A percentile compares a stretch with the other conserved stretches of the same genome.
Conservation (phyloP, 2,797 vertebrate genomes). For the Semaprochilodus insignis region DNA sequence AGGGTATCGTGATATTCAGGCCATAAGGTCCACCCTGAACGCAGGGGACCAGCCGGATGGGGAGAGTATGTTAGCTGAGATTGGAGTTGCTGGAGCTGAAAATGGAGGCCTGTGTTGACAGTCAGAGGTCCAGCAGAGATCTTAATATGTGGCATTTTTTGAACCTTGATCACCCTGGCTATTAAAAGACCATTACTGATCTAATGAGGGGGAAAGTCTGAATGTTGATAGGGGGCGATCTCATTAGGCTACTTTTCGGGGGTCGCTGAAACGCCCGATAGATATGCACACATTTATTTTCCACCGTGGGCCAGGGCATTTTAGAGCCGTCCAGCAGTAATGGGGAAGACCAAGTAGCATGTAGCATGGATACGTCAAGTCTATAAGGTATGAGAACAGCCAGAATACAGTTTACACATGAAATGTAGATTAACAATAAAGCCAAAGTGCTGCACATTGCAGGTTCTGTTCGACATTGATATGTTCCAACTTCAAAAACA, state of each 20-base stretch:
- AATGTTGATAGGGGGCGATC: slow-evolving; percentile 36
- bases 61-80: slow-evolving; percentile 2
- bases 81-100: slow-evolving; percentile 33
- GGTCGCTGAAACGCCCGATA: slow-evolving; percentile 25
- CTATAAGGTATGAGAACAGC: too few species aligned
- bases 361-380: too few species aligned
- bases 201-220: slow-evolving; percentile 40
- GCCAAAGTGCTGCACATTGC: too few species aligned
- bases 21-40: neutral
- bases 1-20: too few species aligned
- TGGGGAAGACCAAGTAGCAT: neutral
- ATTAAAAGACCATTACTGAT: slow-evolving; percentile 49
- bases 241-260: slow-evolving; percentile 43
- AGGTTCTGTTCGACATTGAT: too few species aligned
- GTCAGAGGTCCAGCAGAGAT: neutral
- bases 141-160: slow-evolving; percentile 28
- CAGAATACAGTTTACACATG: too few species aligned
- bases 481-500: too few species aligned
- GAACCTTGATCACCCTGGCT: slow-evolving; percentile 41
- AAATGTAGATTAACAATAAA: too few species aligned
- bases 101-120: slow-evolving; percentile 33
- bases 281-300: neutral
- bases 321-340: neutral
- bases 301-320: slow-evolving; percentile 11
- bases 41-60: slow-evolving; percentile 3